phyloP scores from a whole-genome alignment of 1,140 invertebrate genomes.

The Lysiphlebus fabarum region DNA sequence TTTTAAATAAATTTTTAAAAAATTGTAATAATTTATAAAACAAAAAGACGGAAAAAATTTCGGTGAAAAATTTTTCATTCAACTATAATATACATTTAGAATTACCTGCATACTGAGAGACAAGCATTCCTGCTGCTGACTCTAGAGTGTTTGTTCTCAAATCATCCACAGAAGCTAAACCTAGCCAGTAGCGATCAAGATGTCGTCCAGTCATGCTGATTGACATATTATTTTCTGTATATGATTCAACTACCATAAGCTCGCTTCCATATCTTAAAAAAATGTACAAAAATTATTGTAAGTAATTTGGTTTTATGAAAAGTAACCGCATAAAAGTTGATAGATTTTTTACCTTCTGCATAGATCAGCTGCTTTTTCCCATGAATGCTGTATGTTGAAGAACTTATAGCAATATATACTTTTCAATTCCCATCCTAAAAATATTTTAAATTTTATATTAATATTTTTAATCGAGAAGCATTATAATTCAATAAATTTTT shows the following conservation, averaged over 20 bases:
- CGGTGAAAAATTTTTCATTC: too few species aligned
- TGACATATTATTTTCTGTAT: constrained; percentile 87
- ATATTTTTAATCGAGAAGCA: too few species aligned
- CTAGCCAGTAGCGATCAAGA: constrained; percentile 79
- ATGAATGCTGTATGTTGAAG: constrained; percentile 93
- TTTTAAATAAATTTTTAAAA: constrained; percentile 39
- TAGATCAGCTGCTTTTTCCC: constrained; percentile 90
- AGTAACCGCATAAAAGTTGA: too few species aligned
- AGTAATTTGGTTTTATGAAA: too few species aligned
- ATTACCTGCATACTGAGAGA: constrained; percentile 85
- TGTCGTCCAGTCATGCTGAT: constrained; percentile 67
- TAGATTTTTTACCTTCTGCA: constrained; percentile 93
- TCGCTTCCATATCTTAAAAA: constrained; percentile 83
- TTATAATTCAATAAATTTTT: too few species aligned
- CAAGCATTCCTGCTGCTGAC: constrained; percentile 84
- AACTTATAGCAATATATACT: constrained; percentile 92
- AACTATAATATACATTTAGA: constrained; percentile 18
- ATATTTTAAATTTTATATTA: too few species aligned
- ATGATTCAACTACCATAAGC: constrained; percentile 83
- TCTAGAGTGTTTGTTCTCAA: constrained; percentile 89
- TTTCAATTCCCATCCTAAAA: constrained; percentile 86
- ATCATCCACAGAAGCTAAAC: constrained; percentile 84
- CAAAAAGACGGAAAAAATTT: too few species aligned
- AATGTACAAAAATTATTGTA: too few species aligned
- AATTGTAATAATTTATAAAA: too few species aligned